Conservation (phyloP, 2,113 vertebrate genomes). For the Passer domesticus region DNA sequence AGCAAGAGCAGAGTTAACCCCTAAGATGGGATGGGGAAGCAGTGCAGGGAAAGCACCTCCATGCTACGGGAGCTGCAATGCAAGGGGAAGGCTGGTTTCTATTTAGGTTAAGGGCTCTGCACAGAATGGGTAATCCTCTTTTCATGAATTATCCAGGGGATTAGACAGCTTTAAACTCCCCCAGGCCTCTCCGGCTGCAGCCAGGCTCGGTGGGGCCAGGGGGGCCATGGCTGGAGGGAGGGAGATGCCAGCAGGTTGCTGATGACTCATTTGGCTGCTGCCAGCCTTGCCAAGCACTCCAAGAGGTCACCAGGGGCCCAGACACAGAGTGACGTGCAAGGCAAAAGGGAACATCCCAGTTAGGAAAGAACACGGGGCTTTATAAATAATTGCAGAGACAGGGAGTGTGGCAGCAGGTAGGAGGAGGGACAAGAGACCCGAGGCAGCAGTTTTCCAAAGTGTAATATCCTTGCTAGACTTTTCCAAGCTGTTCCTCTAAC, state of each 20-base stretch:
- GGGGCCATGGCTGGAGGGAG: not conserved
- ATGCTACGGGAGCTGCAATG: not conserved
- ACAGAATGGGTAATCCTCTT: constrained; percentile 95
- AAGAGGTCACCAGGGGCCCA: not conserved
- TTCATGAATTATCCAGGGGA: constrained; percentile 86
- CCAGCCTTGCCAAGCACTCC: not conserved
- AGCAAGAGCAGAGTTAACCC: not conserved
- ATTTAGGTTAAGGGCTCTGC: constrained; percentile 86
- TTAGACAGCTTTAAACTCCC: constrained; percentile 84
- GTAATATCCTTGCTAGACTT: not conserved
- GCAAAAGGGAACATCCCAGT: not conserved
- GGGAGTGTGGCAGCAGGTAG: constrained; percentile 26
- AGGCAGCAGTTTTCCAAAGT: not conserved
- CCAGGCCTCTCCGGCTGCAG: not conserved
- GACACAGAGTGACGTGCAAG: not conserved
- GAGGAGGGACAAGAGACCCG: constrained; percentile 21
- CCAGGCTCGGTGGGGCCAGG: not conserved
- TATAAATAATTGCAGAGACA: constrained; percentile 5
- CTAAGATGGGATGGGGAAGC: not conserved
- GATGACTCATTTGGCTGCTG: constrained; percentile 13
- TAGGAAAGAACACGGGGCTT: constrained; percentile 5
- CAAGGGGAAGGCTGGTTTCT: constrained; percentile 78
- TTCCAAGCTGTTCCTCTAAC: not conserved
- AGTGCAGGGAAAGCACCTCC: not conserved
- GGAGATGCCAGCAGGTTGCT: not conserved